Evolutionary conservation across 1,140 invertebrate species (phyloP).

Genomic region (Bombus breviceps): DNA sequence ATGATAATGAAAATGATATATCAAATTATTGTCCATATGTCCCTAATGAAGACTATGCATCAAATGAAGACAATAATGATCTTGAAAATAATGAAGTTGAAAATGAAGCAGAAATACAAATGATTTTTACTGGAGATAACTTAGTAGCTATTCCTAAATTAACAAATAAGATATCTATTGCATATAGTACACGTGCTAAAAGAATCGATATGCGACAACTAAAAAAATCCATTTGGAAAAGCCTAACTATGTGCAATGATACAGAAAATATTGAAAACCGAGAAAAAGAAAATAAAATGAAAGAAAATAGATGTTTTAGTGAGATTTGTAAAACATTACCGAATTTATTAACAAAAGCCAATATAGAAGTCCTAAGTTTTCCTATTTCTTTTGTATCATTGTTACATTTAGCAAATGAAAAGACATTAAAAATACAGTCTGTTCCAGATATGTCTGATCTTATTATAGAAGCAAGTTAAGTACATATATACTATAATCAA

Average conservation of each 20-base stretch:
- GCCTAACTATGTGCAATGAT: slow-evolving; percentile 69
- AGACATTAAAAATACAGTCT: slow-evolving; percentile 72
- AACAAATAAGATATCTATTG: slow-evolving; percentile 86
- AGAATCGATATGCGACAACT: slow-evolving; percentile 91
- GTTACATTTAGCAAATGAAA: slow-evolving; percentile 92
- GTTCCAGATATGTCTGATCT: slow-evolving; percentile 66
- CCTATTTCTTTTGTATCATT: slow-evolving; percentile 90
- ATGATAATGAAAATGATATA: slow-evolving; percentile 83
- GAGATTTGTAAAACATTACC: slow-evolving; percentile 86
- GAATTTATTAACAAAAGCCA: slow-evolving; percentile 84
- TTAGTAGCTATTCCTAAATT: slow-evolving; percentile 84
- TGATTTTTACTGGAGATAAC: slow-evolving; percentile 82
- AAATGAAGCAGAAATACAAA: slow-evolving; percentile 65
- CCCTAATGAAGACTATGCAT: slow-evolving; percentile 75
- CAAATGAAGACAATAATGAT: slow-evolving; percentile 76
- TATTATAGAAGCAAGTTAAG: slow-evolving; percentile 48
- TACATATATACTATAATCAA: neutral
- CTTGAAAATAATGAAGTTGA: slow-evolving; percentile 73
- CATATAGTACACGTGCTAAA: slow-evolving; percentile 90
- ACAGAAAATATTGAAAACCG: slow-evolving; percentile 64
- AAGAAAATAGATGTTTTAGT: slow-evolving; percentile 77
- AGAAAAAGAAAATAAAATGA: slow-evolving; percentile 56
- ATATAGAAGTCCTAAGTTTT: slow-evolving; percentile 88
- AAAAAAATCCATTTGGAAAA: slow-evolving; percentile 88
- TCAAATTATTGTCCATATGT: slow-evolving; percentile 82